Evolutionary conservation across 2,888 invertebrate genomes (phyloP).

Genomic region (Chelonus formosanus): DNA sequence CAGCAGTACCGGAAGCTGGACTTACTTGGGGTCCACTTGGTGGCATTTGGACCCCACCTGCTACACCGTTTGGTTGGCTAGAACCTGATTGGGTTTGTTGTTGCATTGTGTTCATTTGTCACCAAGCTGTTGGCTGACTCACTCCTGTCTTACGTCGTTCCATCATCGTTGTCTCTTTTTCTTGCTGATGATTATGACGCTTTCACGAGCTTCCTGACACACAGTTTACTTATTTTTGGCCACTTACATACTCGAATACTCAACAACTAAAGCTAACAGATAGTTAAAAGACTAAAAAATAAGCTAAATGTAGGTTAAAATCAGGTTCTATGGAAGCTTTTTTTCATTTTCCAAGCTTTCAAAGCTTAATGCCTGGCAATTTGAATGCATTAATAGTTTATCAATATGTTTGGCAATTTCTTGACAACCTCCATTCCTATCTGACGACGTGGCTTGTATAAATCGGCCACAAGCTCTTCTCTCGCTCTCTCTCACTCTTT

Average conservation of each 20-base stretch:
- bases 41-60: conserved; percentile 60
- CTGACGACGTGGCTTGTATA: conserved; percentile 39
- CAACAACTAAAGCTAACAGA: too few species aligned
- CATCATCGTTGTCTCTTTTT: conserved; percentile 36
- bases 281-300: too few species aligned
- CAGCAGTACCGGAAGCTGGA: conserved; percentile 70
- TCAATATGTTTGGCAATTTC: conserved; percentile 11
- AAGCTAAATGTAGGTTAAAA: too few species aligned
- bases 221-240: background rate
- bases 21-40: conserved; percentile 49
- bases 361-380: too few species aligned
- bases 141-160: conserved; percentile 36
- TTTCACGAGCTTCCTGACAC: background rate
- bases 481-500: conserved; percentile 32
- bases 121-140: conserved; percentile 36
- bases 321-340: too few species aligned
- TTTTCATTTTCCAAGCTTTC: too few species aligned
- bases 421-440: conserved; percentile 20
- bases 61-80: conserved; percentile 59
- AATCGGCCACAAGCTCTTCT: conserved; percentile 33
- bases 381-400: conserved; percentile 1
- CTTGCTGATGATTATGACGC: background rate
- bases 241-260: too few species aligned
- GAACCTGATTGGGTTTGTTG: conserved; percentile 44
- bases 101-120: conserved; percentile 45